Evolutionary conservation across 2,888 invertebrate species (phyloP), one percentile per base, ranked within the genome.

Genomic region (Agrochola lota): DNA sequence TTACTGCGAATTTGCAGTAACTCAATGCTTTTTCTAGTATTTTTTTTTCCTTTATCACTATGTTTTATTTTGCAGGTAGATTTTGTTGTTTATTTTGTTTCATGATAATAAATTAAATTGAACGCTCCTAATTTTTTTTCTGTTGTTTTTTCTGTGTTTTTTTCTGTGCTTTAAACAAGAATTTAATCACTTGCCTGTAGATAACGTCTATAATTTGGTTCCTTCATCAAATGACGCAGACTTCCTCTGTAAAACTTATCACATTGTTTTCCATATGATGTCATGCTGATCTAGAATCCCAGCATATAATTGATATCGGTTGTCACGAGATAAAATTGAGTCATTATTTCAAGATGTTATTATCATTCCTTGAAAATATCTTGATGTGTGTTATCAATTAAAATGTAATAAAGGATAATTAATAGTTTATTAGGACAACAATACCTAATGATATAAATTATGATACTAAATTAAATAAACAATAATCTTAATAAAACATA

Each of bases 251-350:
- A 2, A 4, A n/a, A 70, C 67, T 78, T 78, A 75, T 81, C 80
- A 74, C 71, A 77, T 83, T 81, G 81, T 84, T 80, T 84, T 83
- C 85, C 76, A 73, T 71, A 85, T 88, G 87, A 87, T 88, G 88
- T 87, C 87, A 87, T 79, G 49, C 62, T 87, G 86, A 86, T 84
- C 82, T 86, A 86, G 78, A 86, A 84, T 81, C 80, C 66, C 62
- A 76, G 75, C 80, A 67, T 69, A 68, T 72, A 87, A 85, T 88
- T 87, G 86, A 87, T 88, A 84, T 83, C 80, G 83, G 81, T 77
- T 72, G 73, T 77, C 78, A 46, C 71, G 52, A 83, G 83, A 87
- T 85, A 87, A 85, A 75, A 30, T 85, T 86, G 80, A 82, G 66
- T 84, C 82, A 82, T 76, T 81, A 81, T 77, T 49, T 63, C 64